Conservation (phyloP, 1,140 invertebrate genomes). For the Hermetia illucens region DNA sequence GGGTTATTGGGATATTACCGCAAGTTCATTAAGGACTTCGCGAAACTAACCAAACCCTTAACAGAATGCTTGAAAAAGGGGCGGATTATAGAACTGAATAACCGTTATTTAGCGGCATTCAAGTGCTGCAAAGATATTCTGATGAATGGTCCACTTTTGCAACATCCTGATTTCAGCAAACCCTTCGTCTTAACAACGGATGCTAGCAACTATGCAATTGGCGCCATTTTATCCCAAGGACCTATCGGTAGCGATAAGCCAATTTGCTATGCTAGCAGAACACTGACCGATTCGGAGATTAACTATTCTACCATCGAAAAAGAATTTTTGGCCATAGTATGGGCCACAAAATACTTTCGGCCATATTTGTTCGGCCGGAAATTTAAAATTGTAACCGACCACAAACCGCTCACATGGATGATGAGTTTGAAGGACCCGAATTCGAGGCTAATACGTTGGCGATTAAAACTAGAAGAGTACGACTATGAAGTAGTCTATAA, state of each 20-base stretch:
- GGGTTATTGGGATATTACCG: slow-evolving; percentile 11
- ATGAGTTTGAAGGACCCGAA: too few relatives aligned
- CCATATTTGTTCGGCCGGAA: too few relatives aligned
- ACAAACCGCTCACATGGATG: too few relatives aligned
- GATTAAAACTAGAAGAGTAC: too few relatives aligned
- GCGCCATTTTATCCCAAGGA: slow-evolving; percentile 19
- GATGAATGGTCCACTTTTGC: slow-evolving; percentile 18
- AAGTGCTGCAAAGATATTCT: slow-evolving; percentile 16
- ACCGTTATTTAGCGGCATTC: slow-evolving; percentile 11
- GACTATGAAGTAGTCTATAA: too few relatives aligned
- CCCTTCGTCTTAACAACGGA: slow-evolving; percentile 14
- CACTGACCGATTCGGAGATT: slow-evolving; percentile 26
- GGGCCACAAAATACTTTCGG: too few relatives aligned
- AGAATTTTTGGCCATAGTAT: too few relatives aligned
- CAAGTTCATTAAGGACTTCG: slow-evolving; percentile 15
- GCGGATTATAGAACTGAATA: slow-evolving; percentile 10
- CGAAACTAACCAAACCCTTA: slow-evolving; percentile 11
- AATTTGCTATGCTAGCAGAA: slow-evolving; percentile 25
- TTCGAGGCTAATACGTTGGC: too few relatives aligned
- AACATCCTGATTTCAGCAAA: slow-evolving; percentile 22
- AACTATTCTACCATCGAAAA: too few relatives aligned
- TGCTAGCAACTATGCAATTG: slow-evolving; percentile 13
- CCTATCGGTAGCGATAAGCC: slow-evolving; percentile 14
- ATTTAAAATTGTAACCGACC: too few relatives aligned
- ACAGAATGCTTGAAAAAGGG: slow-evolving; percentile 15